Evolutionary conservation across 2,888 invertebrate species (phyloP).

Genomic region (Dyspetes luteomarginatus): DNA sequence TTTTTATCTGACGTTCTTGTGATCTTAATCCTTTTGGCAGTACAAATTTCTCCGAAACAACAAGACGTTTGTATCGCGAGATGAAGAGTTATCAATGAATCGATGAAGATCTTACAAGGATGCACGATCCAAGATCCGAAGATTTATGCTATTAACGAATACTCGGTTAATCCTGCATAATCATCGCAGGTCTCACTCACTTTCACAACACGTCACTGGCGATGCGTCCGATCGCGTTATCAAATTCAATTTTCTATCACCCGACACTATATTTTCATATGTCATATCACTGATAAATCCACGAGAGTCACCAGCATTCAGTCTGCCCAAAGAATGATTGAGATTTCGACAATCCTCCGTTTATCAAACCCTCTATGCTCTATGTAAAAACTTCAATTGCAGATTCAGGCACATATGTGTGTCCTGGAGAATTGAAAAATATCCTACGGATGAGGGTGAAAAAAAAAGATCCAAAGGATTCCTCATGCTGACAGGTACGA

Average conservation of each 20-base stretch:
- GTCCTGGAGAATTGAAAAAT: neutral
- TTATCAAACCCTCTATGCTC: neutral
- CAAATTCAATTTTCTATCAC: slow-evolving; percentile 34
- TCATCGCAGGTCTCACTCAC: slow-evolving; percentile 34
- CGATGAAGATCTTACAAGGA: neutral
- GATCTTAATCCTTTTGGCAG: neutral
- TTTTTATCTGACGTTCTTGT: too few species aligned
- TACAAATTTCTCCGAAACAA: neutral
- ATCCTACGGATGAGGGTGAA: slow-evolving; percentile 14
- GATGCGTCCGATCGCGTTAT: slow-evolving; percentile 33
- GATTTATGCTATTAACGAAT: neutral
- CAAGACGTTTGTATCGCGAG: neutral
- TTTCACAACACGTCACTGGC: slow-evolving; percentile 52
- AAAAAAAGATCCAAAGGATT: slow-evolving; percentile 29
- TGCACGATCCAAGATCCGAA: neutral
- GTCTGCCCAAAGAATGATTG: neutral
- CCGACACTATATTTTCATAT: neutral
- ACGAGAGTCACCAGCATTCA: slow-evolving; percentile 41
- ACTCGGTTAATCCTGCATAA: too few species aligned
- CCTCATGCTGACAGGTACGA: slow-evolving; percentile 38
- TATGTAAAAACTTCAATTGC: neutral
- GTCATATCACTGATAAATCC: slow-evolving; percentile 61
- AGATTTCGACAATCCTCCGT: neutral
- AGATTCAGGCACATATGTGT: neutral
- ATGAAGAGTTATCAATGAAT: neutral